Conservation (phyloP, 2,888 invertebrate genomes). For the Eurois occulta region DNA sequence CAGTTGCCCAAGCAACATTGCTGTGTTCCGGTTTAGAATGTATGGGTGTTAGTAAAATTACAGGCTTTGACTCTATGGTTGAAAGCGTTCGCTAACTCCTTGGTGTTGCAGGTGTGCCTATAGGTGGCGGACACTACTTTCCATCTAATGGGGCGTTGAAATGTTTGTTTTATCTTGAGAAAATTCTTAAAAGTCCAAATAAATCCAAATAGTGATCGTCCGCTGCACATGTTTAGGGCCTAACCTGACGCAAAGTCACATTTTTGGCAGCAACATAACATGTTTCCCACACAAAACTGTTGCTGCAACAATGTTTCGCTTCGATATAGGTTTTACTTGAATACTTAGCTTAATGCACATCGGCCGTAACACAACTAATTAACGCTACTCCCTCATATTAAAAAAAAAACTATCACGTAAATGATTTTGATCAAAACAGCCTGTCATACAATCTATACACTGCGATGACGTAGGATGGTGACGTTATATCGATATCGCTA, state of each 20-base stretch:
- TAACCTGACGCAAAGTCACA: too few relatives aligned
- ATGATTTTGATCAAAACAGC: too few relatives aligned
- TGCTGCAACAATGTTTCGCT: too few relatives aligned
- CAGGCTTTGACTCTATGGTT: not conserved
- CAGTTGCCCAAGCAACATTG: not conserved
- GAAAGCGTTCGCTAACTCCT: not conserved
- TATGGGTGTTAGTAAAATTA: not conserved
- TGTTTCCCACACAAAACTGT: too few relatives aligned
- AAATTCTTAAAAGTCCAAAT: not conserved
- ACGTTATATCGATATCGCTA: conserved; percentile 36
- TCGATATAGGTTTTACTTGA: too few relatives aligned
- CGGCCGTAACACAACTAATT: too few relatives aligned
- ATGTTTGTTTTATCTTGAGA: not conserved
- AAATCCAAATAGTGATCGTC: not conserved
- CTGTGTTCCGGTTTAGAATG: not conserved
- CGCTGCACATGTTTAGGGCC: not conserved
- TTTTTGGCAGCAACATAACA: too few relatives aligned
- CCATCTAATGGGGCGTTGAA: not conserved
- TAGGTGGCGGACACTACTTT: not conserved
- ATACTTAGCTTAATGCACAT: too few relatives aligned
- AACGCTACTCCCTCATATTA: too few relatives aligned
- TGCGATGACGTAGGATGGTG: conserved; percentile 36
- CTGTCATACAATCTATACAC: not conserved
- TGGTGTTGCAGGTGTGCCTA: not conserved
- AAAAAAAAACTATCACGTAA: too few relatives aligned